Conservation (phyloP, 2,113 vertebrate genomes). For the Tupaia chinensis region DNA sequence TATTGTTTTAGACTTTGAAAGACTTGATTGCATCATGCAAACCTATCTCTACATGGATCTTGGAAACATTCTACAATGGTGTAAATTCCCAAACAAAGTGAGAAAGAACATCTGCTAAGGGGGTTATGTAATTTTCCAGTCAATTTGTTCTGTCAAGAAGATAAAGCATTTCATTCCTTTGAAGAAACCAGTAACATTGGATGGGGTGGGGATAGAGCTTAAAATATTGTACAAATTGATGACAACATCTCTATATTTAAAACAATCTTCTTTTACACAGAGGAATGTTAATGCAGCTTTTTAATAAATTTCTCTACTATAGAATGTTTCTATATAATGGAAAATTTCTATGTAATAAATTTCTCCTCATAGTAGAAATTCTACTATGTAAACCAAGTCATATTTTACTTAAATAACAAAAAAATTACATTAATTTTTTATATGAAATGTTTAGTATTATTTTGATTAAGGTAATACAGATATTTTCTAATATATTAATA, state of each 20-base stretch:
- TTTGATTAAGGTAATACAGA: too few relatives aligned
- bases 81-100: slow-evolving; percentile 89
- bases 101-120: slow-evolving; percentile 90
- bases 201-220: slow-evolving; percentile 64
- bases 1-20: slow-evolving; percentile 57
- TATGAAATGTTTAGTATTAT: too few relatives aligned
- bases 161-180: slow-evolving; percentile 90
- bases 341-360: too few relatives aligned
- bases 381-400: too few relatives aligned
- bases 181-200: slow-evolving; percentile 85
- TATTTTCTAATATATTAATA: too few relatives aligned
- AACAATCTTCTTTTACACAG: not conserved
- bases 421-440: too few relatives aligned
- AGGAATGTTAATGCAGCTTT: not conserved
- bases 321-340: not conserved
- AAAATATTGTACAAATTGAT: slow-evolving; percentile 75
- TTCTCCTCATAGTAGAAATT: too few relatives aligned
- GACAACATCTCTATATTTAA: slow-evolving; percentile 67
- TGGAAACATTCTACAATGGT: slow-evolving; percentile 83
- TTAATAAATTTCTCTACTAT: slow-evolving; percentile 25
- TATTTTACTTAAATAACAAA: too few relatives aligned
- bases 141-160: slow-evolving; percentile 92
- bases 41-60: slow-evolving; percentile 81
- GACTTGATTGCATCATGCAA: slow-evolving; percentile 71
- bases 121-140: slow-evolving; percentile 92